Conservation (phyloP, 2,797 vertebrate genomes). For the Syngnathus acus region DNA sequence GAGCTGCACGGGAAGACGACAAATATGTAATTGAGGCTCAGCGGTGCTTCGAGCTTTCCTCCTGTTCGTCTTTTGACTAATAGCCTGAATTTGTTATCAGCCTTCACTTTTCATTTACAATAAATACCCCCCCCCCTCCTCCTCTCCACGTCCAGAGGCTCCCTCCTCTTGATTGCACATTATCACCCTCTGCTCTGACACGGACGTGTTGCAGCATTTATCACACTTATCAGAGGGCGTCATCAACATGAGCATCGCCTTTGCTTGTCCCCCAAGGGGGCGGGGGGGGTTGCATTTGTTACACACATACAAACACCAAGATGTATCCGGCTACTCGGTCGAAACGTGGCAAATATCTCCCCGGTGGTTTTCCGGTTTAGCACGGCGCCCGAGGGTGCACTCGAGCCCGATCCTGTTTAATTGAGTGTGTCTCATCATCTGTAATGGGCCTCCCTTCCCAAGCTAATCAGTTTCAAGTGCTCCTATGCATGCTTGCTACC, state of each 20-base stretch:
- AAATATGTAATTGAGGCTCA: no score
- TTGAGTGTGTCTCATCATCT: conserved; percentile 66
- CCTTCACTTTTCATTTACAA: conserved; percentile 50
- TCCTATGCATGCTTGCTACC: conserved; percentile 31
- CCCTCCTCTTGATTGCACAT: conserved; percentile 53
- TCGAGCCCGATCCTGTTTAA: conserved; percentile 54
- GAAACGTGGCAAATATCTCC: conserved; percentile 25
- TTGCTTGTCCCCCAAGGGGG: conserved; percentile 9
- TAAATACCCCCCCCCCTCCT: conserved; percentile 27
- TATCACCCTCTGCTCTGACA: conserved; percentile 52
- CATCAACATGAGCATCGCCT: conserved; percentile 40
- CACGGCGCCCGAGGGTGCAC: conserved; percentile 39
- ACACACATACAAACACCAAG: conserved; percentile 8
- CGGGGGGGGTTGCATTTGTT: background rate
- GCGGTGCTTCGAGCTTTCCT: background rate
- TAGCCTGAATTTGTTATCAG: background rate
- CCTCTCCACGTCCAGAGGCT: background rate
- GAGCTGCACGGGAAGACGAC: no score
- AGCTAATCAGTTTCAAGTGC: conserved; percentile 59
- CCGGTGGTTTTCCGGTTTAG: conserved; percentile 29
- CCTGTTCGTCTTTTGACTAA: background rate
- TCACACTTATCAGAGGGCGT: conserved; percentile 58
- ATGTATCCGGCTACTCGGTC: background rate
- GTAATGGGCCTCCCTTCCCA: conserved; percentile 27
- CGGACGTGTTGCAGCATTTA: conserved; percentile 58